Evolutionary conservation across 1,140 invertebrate species (phyloP).

Genomic region (Dermatophagoides farinae): DNA sequence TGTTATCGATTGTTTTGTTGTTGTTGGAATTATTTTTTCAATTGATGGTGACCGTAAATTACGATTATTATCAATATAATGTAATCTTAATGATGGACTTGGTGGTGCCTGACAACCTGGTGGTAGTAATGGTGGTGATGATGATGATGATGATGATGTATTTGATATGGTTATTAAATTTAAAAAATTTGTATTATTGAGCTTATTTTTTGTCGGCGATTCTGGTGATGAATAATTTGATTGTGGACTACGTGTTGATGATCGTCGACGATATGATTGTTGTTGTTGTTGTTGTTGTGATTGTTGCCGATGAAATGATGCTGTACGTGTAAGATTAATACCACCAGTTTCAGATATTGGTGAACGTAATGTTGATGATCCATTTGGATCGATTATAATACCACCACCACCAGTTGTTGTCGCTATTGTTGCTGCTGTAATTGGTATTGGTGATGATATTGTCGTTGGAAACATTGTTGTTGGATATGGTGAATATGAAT

Average conservation of each 20-base stretch:
- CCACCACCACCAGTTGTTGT: not conserved
- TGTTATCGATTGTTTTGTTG: not conserved
- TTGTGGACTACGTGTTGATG: conserved; percentile 2
- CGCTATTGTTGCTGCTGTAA: not conserved
- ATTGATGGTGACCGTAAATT: not conserved
- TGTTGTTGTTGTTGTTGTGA: not conserved
- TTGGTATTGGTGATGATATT: not conserved
- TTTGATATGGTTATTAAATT: too few relatives aligned
- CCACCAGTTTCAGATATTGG: not conserved
- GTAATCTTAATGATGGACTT: not conserved
- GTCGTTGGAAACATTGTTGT: not conserved
- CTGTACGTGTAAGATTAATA: not conserved
- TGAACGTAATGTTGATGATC: not conserved
- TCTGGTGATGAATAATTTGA: not conserved
- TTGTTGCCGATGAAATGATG: not conserved
- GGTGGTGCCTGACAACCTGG: not conserved
- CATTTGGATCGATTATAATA: not conserved
- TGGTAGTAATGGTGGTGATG: not conserved
- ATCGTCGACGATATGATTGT: not conserved
- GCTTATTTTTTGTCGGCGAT: conserved; percentile 4
- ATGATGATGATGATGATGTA: too few relatives aligned
- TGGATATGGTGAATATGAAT: not conserved
- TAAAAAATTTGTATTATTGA: not conserved
- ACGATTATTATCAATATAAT: not conserved
- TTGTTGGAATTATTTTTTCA: not conserved